These are phyloP conservation scores for Silurus glanis DNA, from an alignment of 2,113 vertebrate genomes.

Conservation along the genomic window DNA sequence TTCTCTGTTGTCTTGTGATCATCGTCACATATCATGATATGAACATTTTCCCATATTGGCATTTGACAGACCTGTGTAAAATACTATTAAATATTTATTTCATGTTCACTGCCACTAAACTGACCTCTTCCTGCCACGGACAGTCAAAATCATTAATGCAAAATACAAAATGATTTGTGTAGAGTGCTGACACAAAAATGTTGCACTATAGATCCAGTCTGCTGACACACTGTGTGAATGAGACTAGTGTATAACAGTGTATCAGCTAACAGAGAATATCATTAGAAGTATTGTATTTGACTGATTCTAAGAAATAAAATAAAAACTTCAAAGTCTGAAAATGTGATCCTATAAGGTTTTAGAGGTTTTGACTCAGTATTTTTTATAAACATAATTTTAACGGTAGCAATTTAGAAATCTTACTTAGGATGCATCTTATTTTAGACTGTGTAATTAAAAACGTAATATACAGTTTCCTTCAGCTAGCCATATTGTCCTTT, in stretches of 20 bases:
- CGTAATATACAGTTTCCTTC: not conserved
- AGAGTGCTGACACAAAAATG: not conserved
- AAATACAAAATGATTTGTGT: not conserved
- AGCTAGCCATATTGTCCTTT: not conserved
- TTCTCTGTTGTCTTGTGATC: not conserved
- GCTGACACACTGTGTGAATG: not conserved
- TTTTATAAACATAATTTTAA: not conserved
- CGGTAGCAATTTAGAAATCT: not conserved
- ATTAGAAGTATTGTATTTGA: not conserved
- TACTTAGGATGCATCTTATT: not conserved
- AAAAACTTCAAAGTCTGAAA: not conserved
- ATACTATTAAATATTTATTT: not conserved
- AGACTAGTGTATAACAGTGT: not conserved
- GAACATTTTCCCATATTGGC: not conserved
- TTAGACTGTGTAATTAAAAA: not conserved
- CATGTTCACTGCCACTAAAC: not conserved
- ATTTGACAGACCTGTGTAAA: not conserved
- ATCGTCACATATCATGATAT: not conserved
- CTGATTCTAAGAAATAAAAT: not conserved
- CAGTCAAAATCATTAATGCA: not conserved
- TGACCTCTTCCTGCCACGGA: not conserved
- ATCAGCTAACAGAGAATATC: not conserved
- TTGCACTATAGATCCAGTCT: not conserved
- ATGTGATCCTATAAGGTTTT: not conserved
- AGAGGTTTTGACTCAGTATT: not conserved